Conservation (phyloP, 2,113 vertebrate genomes). For the Dicaeum eximium region DNA sequence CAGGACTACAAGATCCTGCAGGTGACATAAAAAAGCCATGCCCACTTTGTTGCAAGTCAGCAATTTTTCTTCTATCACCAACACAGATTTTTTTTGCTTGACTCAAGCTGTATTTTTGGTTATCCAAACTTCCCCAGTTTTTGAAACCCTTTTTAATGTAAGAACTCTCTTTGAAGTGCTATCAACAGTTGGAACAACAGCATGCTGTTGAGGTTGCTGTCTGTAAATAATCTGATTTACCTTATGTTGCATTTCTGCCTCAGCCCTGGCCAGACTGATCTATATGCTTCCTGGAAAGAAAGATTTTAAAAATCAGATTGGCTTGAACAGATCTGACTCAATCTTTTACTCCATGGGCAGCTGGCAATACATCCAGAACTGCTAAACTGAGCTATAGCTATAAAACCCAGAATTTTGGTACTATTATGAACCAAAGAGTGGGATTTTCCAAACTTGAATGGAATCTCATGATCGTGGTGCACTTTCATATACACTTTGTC, state of each 20-base stretch:
- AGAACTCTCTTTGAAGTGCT: not conserved
- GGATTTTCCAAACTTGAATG: not conserved
- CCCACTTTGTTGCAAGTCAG: not conserved
- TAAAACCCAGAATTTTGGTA: not conserved
- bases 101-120: not conserved
- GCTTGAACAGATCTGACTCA: not conserved
- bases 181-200: constrained; percentile 12
- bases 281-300: not conserved
- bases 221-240: not conserved
- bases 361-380: not conserved
- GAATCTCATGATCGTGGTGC: not conserved
- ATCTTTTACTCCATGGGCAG: not conserved
- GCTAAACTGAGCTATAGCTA: not conserved
- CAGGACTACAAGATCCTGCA: not conserved
- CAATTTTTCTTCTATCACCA: constrained; percentile 2
- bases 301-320: not conserved
- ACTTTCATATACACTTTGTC: not conserved
- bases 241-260: not conserved
- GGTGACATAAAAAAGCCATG: not conserved
- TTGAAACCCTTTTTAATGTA: not conserved
- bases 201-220: not conserved
- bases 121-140: not conserved
- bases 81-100: not conserved
- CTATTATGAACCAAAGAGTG: not conserved
- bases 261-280: not conserved